phyloP scores from a whole-genome alignment of 2,797 vertebrate species.

The Remorina albescens region DNA sequence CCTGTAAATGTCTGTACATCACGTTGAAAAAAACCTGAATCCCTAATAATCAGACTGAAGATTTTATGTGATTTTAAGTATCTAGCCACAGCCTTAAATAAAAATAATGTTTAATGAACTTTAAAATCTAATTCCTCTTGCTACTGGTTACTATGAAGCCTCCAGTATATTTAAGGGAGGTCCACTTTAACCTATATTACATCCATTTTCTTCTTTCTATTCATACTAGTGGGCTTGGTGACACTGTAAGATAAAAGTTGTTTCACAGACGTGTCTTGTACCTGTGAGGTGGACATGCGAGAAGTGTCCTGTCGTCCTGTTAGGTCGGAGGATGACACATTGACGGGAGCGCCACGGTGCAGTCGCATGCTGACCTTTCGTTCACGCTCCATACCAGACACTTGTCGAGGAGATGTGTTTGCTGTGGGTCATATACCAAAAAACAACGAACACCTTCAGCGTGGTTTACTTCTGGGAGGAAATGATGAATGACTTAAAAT shows the following conservation, averaged over 20 bases:
- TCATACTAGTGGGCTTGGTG: not conserved
- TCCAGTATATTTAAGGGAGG: not conserved
- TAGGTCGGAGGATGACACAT: constrained; percentile 94
- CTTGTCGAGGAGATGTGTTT: constrained; percentile 92
- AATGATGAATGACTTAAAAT: not conserved
- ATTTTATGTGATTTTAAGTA: not conserved
- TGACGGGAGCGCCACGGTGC: constrained; percentile 93
- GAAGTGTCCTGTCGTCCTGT: constrained; percentile 95
- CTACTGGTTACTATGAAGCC: not conserved
- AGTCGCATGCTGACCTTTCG: constrained; percentile 97
- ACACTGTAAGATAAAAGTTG: not conserved
- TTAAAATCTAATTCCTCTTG: constrained; percentile 8
- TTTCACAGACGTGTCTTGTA: constrained; percentile 68
- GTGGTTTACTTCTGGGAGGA: not conserved
- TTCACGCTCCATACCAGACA: constrained; percentile 93
- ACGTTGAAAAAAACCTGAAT: not conserved
- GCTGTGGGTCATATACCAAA: constrained; percentile 74
- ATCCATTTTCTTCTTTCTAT: not conserved
- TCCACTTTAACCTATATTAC: not conserved
- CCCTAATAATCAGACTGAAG: not conserved
- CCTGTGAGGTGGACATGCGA: constrained; percentile 98
- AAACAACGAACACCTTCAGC: not conserved
- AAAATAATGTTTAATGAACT: not conserved
- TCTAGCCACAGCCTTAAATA: not conserved
- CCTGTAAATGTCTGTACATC: not conserved